Conservation (phyloP, 1,140 invertebrate species). For the Diorhabda carinulata region DNA sequence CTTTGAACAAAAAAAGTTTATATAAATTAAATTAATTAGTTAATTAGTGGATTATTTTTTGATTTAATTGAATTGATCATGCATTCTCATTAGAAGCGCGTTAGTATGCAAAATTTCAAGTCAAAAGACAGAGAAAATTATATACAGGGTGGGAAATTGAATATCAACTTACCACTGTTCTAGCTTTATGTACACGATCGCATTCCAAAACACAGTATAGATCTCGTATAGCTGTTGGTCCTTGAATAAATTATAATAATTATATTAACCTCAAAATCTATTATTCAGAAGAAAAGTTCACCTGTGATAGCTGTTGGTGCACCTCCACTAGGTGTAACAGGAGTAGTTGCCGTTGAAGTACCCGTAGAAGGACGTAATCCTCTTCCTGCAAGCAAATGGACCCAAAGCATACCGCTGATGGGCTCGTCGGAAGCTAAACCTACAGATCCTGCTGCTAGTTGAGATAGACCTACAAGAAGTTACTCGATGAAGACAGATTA, state of each 20-base stretch:
- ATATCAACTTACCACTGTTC: constrained; percentile 72
- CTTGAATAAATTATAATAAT: constrained; percentile 31
- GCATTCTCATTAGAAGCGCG: too few species aligned
- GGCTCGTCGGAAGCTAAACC: constrained; percentile 53
- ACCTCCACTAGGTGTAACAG: constrained; percentile 58
- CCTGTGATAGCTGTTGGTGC: constrained; percentile 38
- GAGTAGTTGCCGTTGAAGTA: constrained; percentile 60
- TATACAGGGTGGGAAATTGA: neutral
- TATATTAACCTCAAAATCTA: neutral
- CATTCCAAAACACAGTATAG: constrained; percentile 96
- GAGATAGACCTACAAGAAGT: constrained; percentile 20
- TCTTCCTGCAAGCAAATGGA: constrained; percentile 84
- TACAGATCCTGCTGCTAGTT: constrained; percentile 42
- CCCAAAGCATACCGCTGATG: constrained; percentile 85
- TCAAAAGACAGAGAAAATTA: too few species aligned
- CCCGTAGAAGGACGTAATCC: constrained; percentile 76
- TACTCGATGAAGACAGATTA: too few species aligned
- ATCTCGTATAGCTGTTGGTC: constrained; percentile 68
- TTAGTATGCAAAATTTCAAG: too few species aligned
- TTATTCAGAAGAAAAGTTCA: constrained; percentile 12
- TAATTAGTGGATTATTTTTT: too few species aligned
- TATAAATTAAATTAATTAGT: too few species aligned
- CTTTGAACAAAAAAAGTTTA: too few species aligned
- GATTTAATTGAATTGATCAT: too few species aligned
- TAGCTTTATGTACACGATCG: constrained; percentile 93